Evolutionary conservation across 2,797 vertebrate genomes (phyloP).

Genomic region (Balearica regulorum): DNA sequence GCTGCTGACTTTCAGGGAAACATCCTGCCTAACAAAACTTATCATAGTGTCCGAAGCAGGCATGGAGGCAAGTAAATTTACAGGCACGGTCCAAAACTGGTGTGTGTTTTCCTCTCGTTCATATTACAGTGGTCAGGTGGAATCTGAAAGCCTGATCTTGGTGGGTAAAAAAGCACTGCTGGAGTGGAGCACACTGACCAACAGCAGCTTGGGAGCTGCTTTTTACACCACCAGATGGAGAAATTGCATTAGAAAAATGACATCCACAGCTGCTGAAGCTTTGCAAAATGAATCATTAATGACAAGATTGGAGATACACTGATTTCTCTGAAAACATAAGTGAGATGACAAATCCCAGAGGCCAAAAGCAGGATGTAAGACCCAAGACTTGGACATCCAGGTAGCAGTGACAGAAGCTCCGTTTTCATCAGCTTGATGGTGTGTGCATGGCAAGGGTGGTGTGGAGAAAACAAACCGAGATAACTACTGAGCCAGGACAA

Average conservation of each 20-base stretch:
- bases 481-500: not conserved
- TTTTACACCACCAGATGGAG: slow-evolving; percentile 16
- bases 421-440: too few species aligned
- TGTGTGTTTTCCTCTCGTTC: not conserved
- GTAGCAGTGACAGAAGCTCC: not conserved
- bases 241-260: not conserved
- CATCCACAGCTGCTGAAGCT: not conserved
- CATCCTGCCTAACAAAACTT: not conserved
- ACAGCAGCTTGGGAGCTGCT: not conserved
- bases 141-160: not conserved
- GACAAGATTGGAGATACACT: rapidly evolving
- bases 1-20: not conserved
- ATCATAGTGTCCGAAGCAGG: too few species aligned
- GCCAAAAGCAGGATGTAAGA: not conserved
- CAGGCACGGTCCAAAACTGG: rapidly evolving
- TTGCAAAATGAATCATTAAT: too few species aligned
- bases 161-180: not conserved
- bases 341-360: not conserved
- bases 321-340: not conserved
- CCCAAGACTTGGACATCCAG: not conserved
- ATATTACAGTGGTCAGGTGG: rapidly evolving
- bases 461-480: not conserved
- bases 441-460: not conserved
- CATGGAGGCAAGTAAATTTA: not conserved
- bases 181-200: not conserved